Evolutionary conservation across 2,888 invertebrate species (phyloP), one percentile per base, ranked within the genome.

Genomic region (Hypselothyrea guttata): DNA sequence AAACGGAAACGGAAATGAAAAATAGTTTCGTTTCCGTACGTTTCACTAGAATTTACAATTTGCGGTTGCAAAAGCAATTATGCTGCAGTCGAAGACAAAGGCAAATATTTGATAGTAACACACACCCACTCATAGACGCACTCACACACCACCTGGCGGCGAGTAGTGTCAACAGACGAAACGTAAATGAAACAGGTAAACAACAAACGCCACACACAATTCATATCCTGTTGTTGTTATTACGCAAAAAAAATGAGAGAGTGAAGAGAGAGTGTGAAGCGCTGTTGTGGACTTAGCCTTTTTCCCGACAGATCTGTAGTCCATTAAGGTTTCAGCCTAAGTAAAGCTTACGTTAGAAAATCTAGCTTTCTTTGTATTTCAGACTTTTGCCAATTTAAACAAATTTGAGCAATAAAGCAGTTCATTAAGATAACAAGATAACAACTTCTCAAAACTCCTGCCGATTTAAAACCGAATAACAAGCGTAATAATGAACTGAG

Each of bases 51-150:
- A 11, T 35, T 56, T 62, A 57, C 48, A 54, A 49, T 53, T 22
- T 57, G 62, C 47, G 69, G 35, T 16, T 18, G n/a, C 22, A 38
- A 56, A 63, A 74, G 46, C 75, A 83, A 78, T 78, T 78, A 78
- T 64, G 34, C 30, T 48, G 44, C 68, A 68, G 40, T 34, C 11
- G 35, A 30, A 15, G 13, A 4, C 15, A 27, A 22, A 33, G 8
- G 59, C 27, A 59, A 55, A 53, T 34, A 47, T 38, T 13, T n/a
- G 3, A 12, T 2, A n/a, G 22, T 22, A 11, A 7, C 22, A 22
- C 11, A 11, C 22, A 12, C 18, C 45, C 18, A 46, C 34, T 22
- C 33, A 9, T 22, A n/a, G 16, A 34, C 22, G 48, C 33, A 15
- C 15, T 13, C 2, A 22, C 27, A 34, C 72, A 44, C 63, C 76